These are phyloP conservation scores for Panulirus ornatus DNA, from an alignment of 1,140 invertebrate species.

Conservation along the genomic window DNA sequence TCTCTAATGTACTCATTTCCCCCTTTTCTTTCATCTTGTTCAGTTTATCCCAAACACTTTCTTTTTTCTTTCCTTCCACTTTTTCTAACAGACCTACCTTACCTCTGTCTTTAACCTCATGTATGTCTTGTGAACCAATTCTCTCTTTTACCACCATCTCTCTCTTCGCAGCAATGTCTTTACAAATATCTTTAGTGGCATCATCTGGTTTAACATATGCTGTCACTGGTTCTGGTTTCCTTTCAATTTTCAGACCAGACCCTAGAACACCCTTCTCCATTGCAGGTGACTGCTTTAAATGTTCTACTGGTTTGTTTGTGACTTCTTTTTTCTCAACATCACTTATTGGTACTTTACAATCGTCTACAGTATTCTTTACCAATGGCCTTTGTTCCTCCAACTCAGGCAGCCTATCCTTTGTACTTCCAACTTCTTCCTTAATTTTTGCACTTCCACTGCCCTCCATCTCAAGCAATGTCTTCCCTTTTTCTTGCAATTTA, in stretches of 20 bases:
- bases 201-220: constrained; percentile 5
- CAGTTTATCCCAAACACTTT: constrained; percentile 65
- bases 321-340: constrained; percentile 1
- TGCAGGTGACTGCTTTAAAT: background rate
- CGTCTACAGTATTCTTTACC: background rate
- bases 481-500: background rate
- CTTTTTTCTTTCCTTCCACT: constrained; percentile 51
- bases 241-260: constrained; percentile 52
- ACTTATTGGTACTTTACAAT: background rate
- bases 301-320: background rate
- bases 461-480: background rate
- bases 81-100: constrained; percentile 35
- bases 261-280: constrained; percentile 73
- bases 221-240: background rate
- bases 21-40: constrained; percentile 65
- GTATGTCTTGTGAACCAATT: background rate
- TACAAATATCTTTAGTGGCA: constrained; percentile 27
- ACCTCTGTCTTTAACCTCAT: constrained; percentile 16
- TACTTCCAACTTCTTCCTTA: background rate
- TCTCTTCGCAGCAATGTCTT: constrained; percentile 55
- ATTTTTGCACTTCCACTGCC: background rate
- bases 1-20: constrained; percentile 1
- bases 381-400: background rate
- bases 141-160: constrained; percentile 26
- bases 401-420: background rate